Conservation (phyloP, 2,797 vertebrate genomes). For the Pseudotriccus pelzelni region DNA sequence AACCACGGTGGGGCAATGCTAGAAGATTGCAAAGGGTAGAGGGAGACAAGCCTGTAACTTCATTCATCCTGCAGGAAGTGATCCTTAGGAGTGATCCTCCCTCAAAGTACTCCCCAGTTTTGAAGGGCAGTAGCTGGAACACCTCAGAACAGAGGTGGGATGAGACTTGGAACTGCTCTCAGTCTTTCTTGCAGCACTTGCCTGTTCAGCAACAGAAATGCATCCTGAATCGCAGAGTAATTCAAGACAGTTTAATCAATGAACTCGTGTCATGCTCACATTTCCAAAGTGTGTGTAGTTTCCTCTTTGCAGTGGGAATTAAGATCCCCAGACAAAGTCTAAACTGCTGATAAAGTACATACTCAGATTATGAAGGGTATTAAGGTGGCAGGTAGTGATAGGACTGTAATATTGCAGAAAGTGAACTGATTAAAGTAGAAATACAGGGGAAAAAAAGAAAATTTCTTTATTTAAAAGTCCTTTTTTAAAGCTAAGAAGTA, state of each 20-base stretch:
- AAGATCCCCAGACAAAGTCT: not conserved
- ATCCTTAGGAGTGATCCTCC: not conserved
- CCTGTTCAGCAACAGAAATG: not conserved
- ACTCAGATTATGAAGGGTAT: not conserved
- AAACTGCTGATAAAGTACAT: not conserved
- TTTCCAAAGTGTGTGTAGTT: not conserved
- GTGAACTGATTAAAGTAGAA: not conserved
- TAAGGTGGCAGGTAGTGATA: not conserved
- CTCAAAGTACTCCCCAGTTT: not conserved
- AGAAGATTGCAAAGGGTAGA: not conserved
- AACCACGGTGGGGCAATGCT: not conserved
- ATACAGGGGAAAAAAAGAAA: not conserved
- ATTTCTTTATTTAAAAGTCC: not conserved
- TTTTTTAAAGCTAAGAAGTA: not conserved
- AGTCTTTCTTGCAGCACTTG: not conserved
- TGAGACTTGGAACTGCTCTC: not conserved
- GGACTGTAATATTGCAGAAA: not conserved
- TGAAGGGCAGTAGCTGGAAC: not conserved
- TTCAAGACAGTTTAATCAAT: not conserved
- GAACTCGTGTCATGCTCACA: not conserved
- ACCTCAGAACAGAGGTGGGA: not conserved
- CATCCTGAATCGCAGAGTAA: not conserved
- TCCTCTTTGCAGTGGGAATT: not conserved
- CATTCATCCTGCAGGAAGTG: not conserved
- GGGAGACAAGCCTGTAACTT: not conserved